These are phyloP conservation scores for Gadopsis marmoratus DNA, from an alignment of 2,797 vertebrate genomes.

Conservation along the genomic window DNA sequence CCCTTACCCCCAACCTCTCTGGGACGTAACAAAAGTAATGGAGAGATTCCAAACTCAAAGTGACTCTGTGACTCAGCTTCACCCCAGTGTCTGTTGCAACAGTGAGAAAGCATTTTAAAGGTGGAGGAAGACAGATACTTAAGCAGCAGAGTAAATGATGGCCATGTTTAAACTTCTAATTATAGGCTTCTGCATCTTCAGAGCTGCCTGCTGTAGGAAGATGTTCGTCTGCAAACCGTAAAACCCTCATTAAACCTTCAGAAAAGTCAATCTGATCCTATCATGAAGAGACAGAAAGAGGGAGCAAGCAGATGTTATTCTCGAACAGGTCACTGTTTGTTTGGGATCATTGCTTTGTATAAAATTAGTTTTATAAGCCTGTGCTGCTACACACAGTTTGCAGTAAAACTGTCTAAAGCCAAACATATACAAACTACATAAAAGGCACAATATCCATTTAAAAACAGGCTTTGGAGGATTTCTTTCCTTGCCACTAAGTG, in stretches of 20 bases:
- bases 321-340: slow-evolving; percentile 34
- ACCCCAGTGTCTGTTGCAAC: not conserved
- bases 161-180: slow-evolving; percentile 67
- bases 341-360: slow-evolving; percentile 5
- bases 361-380: not conserved
- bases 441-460: not conserved
- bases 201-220: slow-evolving; percentile 41
- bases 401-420: not conserved
- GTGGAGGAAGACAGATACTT: slow-evolving; percentile 47
- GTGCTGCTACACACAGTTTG: not conserved
- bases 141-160: slow-evolving; percentile 57
- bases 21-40: not conserved
- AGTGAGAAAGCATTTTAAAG: slow-evolving; percentile 28
- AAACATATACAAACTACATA: not conserved
- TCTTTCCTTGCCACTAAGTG: no score
- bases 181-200: slow-evolving; percentile 58
- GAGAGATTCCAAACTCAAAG: not conserved
- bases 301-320: slow-evolving; percentile 11
- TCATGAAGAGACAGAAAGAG: slow-evolving; percentile 32
- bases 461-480: not conserved
- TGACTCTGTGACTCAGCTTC: not conserved
- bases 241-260: slow-evolving; percentile 65
- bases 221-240: slow-evolving; percentile 44
- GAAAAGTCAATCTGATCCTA: slow-evolving; percentile 48
- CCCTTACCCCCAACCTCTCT: no score